These are phyloP conservation scores for Montipora cactus DNA, from an alignment of 64 coral and sea anemone species.

Conservation along the genomic window DNA sequence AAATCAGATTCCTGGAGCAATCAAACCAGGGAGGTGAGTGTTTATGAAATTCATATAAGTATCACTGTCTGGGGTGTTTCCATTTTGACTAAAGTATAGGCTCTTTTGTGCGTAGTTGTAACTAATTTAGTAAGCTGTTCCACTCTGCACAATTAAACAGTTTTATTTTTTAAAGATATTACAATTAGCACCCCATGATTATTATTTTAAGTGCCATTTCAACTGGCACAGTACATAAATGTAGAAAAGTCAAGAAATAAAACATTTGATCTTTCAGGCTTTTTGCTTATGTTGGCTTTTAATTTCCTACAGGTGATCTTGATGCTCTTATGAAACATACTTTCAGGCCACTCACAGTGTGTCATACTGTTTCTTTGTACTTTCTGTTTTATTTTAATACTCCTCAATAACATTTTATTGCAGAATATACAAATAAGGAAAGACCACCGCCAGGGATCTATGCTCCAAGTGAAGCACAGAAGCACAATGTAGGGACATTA, in stretches of 20 bases:
- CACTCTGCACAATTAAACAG: not conserved
- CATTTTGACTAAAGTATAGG: not conserved
- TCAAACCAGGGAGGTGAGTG: not conserved
- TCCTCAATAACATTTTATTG: not conserved
- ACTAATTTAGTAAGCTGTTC: not conserved
- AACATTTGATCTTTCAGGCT: too few relatives aligned
- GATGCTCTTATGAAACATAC: too few relatives aligned
- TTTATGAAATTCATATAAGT: not conserved
- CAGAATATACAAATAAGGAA: not conserved
- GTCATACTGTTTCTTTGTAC: too few relatives aligned
- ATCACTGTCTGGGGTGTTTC: not conserved
- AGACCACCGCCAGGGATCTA: not conserved
- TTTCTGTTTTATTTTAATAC: too few relatives aligned
- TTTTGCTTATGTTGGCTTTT: too few relatives aligned
- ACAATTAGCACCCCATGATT: not conserved
- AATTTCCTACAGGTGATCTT: too few relatives aligned
- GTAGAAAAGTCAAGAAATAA: too few relatives aligned
- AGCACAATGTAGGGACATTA: not conserved
- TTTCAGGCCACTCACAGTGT: too few relatives aligned
- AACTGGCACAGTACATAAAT: not conserved
- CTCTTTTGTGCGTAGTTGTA: not conserved
- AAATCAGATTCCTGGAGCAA: not conserved
- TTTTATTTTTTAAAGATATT: not conserved
- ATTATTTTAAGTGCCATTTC: not conserved
- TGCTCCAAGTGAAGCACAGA: not conserved